Base-by-base conservation (phyloP, 2,113 vertebrate genomes). In the Heterocephalus glaber region DNA sequence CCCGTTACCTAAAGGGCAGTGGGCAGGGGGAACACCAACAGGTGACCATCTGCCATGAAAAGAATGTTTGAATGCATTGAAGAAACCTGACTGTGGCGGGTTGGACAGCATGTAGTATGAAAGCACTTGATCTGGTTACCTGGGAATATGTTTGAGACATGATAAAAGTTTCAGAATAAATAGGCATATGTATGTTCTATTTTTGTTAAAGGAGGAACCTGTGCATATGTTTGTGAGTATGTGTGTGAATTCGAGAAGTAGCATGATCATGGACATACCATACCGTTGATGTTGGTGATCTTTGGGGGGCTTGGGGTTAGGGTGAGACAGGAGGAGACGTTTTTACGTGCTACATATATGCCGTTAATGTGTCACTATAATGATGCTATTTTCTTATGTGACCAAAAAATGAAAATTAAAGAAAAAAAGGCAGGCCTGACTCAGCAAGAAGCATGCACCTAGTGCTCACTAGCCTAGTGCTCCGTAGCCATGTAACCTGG, bases 91-190 rank as follows among this genome's bases (percentile, higher is more conserved):
- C 24, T 4, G 5, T 58, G 5, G 6, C 24, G 13, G 56, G n/a
- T 4, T 41, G 24, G 44, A 30, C 4, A 56, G 35, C 58, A 13
- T n/a, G 52, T 81, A 19, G 5, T 54, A 61, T 72, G 66, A 49
- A 68, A 63, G 19, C 76, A 58, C 12, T 17, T 24, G 38, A 33
- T 44, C 54, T 60, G 1, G 7, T 49, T 94, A 90, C 72, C 65
- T 70, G 58, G 63, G 41, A 66, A 26, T 79, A 3, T 66, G 44
- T 20, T 70, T 54, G 35, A 72, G 28, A 63, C 28, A 44, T 9
- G 63, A 19, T 76, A 8, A 65, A 91, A 90, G 24, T 85, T 93
- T 94, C 47, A 94, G 79, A 86, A 83, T 74, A 49, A 68, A 44
- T n/a, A 77, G 38, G 13, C 38, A n/a, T 30, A 9, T 38, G 13